Percentiles rank a stretch among this genome's conserved stretches.
Conservation (phyloP, 2,888 invertebrate genomes). For the Athalia cordata region DNA sequence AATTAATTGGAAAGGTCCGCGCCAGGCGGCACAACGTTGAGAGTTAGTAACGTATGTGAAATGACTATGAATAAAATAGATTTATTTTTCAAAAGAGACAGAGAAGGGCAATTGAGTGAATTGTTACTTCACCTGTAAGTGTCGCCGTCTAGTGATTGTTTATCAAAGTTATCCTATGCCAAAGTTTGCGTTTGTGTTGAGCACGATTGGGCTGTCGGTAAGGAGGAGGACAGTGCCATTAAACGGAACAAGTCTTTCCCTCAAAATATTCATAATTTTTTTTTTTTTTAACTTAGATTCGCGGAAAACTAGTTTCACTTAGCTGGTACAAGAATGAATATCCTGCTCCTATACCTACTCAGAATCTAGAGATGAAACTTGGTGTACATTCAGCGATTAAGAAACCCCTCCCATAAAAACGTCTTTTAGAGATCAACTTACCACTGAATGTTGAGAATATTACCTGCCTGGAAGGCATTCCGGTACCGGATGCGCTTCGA, state of each 20-base stretch:
- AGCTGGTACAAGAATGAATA: background rate
- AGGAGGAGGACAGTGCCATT: background rate
- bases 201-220: slow-evolving; percentile 37
- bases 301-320: background rate
- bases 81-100: background rate
- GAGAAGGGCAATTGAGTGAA: background rate
- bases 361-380: slow-evolving; percentile 1
- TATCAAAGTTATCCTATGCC: slow-evolving; percentile 53
- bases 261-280: background rate
- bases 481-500: slow-evolving; percentile 1
- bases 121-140: slow-evolving; percentile 52
- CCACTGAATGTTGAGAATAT: slow-evolving; percentile 22
- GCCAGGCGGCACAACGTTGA: background rate
- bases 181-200: slow-evolving; percentile 27
- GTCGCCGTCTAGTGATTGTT: slow-evolving; percentile 69
- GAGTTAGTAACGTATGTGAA: background rate
- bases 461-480: slow-evolving; percentile 15
- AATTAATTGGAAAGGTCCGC: too few relatives aligned
- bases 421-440: slow-evolving; percentile 27
- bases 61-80: background rate
- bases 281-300: background rate
- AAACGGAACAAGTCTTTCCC: background rate
- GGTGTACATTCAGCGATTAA: background rate
- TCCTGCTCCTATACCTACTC: background rate
- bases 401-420: slow-evolving; percentile 1